Percentiles rank a stretch among this genome's conserved stretches.
Evolutionary conservation across 2,888 invertebrate genomes (phyloP).

Genomic region (Apotomis turbidana): DNA sequence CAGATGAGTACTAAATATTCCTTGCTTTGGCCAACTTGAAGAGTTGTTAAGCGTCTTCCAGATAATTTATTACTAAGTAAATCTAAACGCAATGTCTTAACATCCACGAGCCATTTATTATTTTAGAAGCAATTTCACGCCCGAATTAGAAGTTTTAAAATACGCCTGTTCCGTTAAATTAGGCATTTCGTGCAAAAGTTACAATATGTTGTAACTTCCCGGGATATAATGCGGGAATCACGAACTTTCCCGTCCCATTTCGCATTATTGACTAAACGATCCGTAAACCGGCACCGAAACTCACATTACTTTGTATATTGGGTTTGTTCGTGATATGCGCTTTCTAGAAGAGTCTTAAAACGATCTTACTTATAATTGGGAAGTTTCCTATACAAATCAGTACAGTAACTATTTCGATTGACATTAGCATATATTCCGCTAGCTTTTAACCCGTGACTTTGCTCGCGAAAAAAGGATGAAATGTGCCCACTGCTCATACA

Average conservation of each 20-base stretch:
- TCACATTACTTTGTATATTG: slow-evolving; percentile 55
- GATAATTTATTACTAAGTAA: too few relatives aligned
- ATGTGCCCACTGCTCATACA: too few relatives aligned
- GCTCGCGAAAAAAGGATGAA: too few relatives aligned
- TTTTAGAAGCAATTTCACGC: slow-evolving; percentile 9
- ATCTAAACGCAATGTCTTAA: not conserved
- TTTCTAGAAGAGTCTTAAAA: slow-evolving; percentile 47
- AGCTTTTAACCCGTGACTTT: too few relatives aligned
- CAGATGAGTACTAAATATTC: too few relatives aligned
- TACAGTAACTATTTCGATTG: too few relatives aligned
- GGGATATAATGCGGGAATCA: slow-evolving; percentile 33
- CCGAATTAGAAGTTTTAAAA: slow-evolving; percentile 23
- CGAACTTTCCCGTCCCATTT: slow-evolving; percentile 50
- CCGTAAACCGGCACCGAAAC: slow-evolving; percentile 55
- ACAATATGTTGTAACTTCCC: slow-evolving; percentile 32
- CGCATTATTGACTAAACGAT: slow-evolving; percentile 61
- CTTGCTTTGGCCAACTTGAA: too few relatives aligned
- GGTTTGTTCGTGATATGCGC: slow-evolving; percentile 42
- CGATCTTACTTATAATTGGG: not conserved
- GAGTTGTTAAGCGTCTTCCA: too few relatives aligned
- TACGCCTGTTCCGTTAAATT: slow-evolving; percentile 32
- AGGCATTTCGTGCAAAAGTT: slow-evolving; percentile 25
- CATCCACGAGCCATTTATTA: slow-evolving; percentile 14
- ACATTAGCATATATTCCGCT: too few relatives aligned
- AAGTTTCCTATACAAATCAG: too few relatives aligned